Evolutionary conservation across 2,888 invertebrate genomes (phyloP).

Genomic region (Heliconius ethilla): DNA sequence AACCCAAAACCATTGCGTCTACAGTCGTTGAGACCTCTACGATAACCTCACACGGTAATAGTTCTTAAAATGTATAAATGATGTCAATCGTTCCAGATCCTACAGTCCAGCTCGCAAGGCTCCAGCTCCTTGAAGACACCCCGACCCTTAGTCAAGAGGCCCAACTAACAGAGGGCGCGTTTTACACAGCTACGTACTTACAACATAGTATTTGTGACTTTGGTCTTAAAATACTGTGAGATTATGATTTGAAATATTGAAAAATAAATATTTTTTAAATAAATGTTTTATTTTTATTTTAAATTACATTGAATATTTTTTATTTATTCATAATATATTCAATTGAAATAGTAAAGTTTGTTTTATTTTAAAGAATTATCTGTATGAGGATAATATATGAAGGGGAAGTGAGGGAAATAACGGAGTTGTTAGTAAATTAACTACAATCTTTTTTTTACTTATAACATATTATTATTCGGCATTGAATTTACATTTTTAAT

Average conservation of each 20-base stretch:
- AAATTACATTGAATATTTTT: not conserved
- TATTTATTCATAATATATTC: not conserved
- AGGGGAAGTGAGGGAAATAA: no score
- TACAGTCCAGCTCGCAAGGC: constrained; percentile 34
- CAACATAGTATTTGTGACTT: constrained; percentile 56
- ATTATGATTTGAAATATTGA: not conserved
- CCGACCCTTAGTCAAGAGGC: constrained; percentile 47
- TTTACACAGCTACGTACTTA: constrained; percentile 48
- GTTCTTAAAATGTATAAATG: no score
- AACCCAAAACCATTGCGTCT: no score
- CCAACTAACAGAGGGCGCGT: constrained; percentile 46
- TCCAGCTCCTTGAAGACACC: constrained; percentile 36
- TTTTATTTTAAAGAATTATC: no score
- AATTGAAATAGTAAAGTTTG: not conserved
- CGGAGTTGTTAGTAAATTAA: no score
- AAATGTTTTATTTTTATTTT: not conserved
- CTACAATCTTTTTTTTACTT: no score
- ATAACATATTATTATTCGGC: no score
- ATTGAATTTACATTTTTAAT: no score
- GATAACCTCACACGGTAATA: no score
- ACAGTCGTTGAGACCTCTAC: no score
- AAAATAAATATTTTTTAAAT: not conserved
- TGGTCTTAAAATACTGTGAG: constrained; percentile 46
- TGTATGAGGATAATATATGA: no score
- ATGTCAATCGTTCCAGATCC: constrained; percentile 50